Base-by-base conservation (phyloP, 2,113 vertebrate species). In the Recurvirostra avosetta region DNA sequence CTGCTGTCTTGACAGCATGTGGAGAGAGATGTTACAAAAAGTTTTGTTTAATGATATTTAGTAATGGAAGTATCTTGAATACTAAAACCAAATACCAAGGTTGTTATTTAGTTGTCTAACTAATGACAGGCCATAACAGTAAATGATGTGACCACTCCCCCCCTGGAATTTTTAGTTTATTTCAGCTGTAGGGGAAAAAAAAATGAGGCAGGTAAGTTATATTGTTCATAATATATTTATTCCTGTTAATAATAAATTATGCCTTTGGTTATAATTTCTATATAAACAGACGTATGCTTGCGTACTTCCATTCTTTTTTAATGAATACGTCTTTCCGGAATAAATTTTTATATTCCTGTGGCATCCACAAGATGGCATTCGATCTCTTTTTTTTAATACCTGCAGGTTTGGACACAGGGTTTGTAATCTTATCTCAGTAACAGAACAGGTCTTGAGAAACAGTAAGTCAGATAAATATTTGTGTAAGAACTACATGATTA, bases 61-160 rank as follows among this genome's bases (percentile, higher is more conserved):
- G 9, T 58, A 72, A 22, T 41, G 23, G 58, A 66, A 49, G 20
- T 30, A 17, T 43, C 43, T 53, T 59, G 19, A n/a, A 22, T 58
- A 34, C 34, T 49, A 52, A 65, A 13, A 8, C 50, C 29, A 66
- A 65, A 66, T 61, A 26, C 15, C 8, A 12, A 61, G 13, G 7
- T 9, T 29, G 21, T n/a, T 66, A 47, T 8, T 27, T 75, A 55
- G 19, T 40, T 67, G 14, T 21, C 20, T 63, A 53, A 27, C 25
- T 49, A 62, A 32, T 20, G 12, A 41, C 30, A 34, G 49, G 19
- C 17, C 17, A 2, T 20, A 50, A 53, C 10, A 40, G 29, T 6
- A 41, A n/a, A 21, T 3, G 29, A 17, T 12, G 40, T 25, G 20
- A 45, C 21, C 11, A 27, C 27, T 34, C 0, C 0, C 27, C 27